phyloP scores from a whole-genome alignment of 2,888 invertebrate genomes.

The Liopterus haemorrhoidalis region DNA sequence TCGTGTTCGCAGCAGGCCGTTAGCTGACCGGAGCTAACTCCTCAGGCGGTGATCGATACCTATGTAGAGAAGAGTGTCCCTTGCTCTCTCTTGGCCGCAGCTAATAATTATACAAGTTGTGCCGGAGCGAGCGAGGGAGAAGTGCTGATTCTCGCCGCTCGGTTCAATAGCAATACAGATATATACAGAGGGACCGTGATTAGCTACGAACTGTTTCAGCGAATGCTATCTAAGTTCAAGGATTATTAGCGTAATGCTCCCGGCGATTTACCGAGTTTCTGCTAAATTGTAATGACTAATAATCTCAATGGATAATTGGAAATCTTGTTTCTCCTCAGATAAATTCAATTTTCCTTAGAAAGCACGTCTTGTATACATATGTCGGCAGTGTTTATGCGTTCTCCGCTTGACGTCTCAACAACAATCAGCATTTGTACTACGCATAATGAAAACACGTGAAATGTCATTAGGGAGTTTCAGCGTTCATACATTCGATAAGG shows the following conservation, averaged over 20 bases:
- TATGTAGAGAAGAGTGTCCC: neutral
- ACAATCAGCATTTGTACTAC: no score
- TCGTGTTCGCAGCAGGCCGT: no score
- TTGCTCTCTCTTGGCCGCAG: neutral
- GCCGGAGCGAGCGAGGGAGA: neutral
- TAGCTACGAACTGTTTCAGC: constrained; percentile 2
- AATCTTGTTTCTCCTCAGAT: constrained; percentile 18
- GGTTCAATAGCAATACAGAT: no score
- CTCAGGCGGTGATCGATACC: neutral
- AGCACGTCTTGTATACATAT: no score
- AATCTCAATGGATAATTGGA: constrained; percentile 22
- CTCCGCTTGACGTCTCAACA: no score
- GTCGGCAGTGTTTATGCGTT: no score
- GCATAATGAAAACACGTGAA: no score
- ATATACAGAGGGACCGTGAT: constrained; percentile 3
- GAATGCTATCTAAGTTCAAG: constrained; percentile 8
- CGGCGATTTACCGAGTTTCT: constrained; percentile 19
- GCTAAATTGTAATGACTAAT: constrained; percentile 22
- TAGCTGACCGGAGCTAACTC: neutral
- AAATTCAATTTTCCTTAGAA: constrained; percentile 17
- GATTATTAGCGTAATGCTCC: constrained; percentile 17
- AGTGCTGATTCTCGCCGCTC: neutral
- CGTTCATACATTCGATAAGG: no score
- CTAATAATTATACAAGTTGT: neutral
- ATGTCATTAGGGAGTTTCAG: no score